Base-by-base conservation (phyloP, 1,140 invertebrate species). In the Drosophila murphyi region DNA sequence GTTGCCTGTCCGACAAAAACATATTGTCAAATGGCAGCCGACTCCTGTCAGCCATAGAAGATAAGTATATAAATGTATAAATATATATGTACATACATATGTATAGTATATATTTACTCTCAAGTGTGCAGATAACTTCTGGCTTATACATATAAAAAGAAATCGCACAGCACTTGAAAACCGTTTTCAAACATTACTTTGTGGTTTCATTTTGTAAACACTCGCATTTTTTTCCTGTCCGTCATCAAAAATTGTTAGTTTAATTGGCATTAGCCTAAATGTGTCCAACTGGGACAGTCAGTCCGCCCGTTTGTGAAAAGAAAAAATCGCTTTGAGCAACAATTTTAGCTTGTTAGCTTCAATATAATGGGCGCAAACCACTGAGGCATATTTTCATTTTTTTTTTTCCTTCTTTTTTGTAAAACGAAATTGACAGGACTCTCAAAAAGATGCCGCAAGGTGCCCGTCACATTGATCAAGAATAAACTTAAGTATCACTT, bases 251-350 rank as follows among this genome's bases (percentile, higher is more conserved):
- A 31, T 80, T 80, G 78, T 76, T 62, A 76, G 59, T 54, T 64
- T 82, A 82, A 82, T 83, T 82, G 80, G 61, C 80, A 79, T 83
- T 79, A 83, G 80, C 62, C 62, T n/a, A 68, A 75, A 54, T 78
- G 52, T 39, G 37, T 31, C 28, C 31, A 20, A 61, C 35, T 39
- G 31, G 20, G 41, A 31, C 72, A 6, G 20, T 20, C 20, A 20
- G 20, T 20, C 20, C 20, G 20, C 20, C 20, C 20, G 32, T 12
- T 43, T 47, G 31, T 10, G 39, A 29, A 20, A 3, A 57, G 28
- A 43, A 43, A n/a, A 41, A 41, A 43, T 5, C 2, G 29, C 41
- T 59, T 59, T 59, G 45, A 35, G 63, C 67, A 62, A 74, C 71
- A 78, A 76, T 80, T 70, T 80, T 37, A 41, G 78, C 78, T 82